Base-by-base conservation (phyloP, 2,113 vertebrate species). In the Tauraco erythrolophus region DNA sequence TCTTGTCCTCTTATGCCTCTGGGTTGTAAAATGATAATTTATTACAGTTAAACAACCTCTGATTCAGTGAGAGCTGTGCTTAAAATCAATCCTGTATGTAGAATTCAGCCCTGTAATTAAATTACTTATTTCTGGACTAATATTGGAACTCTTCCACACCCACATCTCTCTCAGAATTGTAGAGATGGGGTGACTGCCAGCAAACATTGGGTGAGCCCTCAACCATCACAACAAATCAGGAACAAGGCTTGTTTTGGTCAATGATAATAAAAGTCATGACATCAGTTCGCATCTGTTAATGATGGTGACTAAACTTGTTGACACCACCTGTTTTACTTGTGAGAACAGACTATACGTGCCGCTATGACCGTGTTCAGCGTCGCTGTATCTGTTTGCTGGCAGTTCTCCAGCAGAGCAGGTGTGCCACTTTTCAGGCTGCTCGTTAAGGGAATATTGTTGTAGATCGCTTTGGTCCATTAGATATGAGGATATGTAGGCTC, bases 361-460 rank as follows among this genome's bases (percentile, higher is more conserved):
- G 0, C 50, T 43, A 2, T 46, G 35, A n/a, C 54, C 7, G 0
- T n/a, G 58, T 60, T 90, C n/a, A 25, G 62, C 9, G 46, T 9
- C 58, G 31, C 81, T 64, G 84, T 91, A 45, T 68, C 69, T 93
- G 76, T 19, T 68, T 18, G 0, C 56, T 95, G 95, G 95, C 85
- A 78, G 64, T 4, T 33, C n/a, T 91, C 92, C 96, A 97, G 56
- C 23, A 86, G 83, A 92, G 68, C 92, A 97, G 88, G 33, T 96
- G 92, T 86, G 83, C 31, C 11, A 5, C 64, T 88, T 56, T n/a
- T 21, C 83, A 84, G 71, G 33, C 43, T 84, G 31, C 68, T 43
- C 8, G 25, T 14, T 72, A 43, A 72, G 82, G 68, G 62, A 94
- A 58, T 58, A 3, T 24, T 56, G 14, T 0, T 64, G 75, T 41